These are phyloP conservation scores for Orycteropus afer DNA, from an alignment of 2,113 vertebrate genomes.

Conservation along the genomic window DNA sequence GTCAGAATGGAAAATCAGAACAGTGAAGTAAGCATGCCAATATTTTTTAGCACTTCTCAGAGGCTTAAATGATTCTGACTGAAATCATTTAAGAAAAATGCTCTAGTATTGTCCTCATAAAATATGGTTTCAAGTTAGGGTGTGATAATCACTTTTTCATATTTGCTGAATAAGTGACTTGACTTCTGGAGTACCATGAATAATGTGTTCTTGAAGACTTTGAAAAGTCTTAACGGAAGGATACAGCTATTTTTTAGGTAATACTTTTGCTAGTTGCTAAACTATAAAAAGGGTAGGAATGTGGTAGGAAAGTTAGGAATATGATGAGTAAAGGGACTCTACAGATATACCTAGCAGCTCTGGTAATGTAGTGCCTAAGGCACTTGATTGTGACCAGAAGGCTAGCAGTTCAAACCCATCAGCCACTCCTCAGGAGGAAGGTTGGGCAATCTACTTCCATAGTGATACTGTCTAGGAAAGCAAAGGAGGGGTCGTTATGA, in stretches of 20 bases:
- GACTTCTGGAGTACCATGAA: not conserved
- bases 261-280: not conserved
- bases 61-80: not conserved
- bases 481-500: too few species aligned
- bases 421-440: too few species aligned
- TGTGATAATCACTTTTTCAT: not conserved
- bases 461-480: too few species aligned
- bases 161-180: slow-evolving; percentile 10
- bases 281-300: not conserved
- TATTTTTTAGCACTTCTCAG: not conserved
- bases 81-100: not conserved
- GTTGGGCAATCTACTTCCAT: too few species aligned
- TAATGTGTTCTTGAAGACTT: not conserved
- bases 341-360: too few species aligned
- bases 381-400: too few species aligned
- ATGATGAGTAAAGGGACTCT: not conserved
- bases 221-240: not conserved
- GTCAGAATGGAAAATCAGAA: not conserved
- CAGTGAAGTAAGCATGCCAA: not conserved
- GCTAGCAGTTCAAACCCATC: too few species aligned
- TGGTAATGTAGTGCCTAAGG: too few species aligned
- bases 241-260: not conserved
- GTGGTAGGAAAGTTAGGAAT: not conserved
- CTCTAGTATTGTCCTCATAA: not conserved
- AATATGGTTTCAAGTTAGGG: not conserved